Conservation (phyloP, 2,113 vertebrate genomes). For the Stomatorhinus ivindoensis region DNA sequence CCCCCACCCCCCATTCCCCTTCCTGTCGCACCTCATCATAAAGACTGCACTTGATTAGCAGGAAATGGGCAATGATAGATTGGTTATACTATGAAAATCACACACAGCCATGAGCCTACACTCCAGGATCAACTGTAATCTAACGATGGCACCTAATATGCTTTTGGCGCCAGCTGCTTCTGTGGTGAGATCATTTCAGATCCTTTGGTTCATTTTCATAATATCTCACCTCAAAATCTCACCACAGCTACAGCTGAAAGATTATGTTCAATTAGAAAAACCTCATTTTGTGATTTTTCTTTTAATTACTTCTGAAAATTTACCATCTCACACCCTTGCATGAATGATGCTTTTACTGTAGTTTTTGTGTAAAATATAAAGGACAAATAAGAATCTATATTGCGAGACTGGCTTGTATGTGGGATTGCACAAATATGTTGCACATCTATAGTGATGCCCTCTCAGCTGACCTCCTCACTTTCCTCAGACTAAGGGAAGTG, state of each 20-base stretch:
- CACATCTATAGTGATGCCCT: conserved; percentile 16
- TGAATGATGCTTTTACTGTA: conserved; percentile 23
- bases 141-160: not conserved
- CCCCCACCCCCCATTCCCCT: conserved; percentile 22
- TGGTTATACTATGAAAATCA: not conserved
- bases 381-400: not conserved
- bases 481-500: not conserved
- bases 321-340: not conserved
- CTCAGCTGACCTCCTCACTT: conserved; percentile 14
- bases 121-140: not conserved
- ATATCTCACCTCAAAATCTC: not conserved
- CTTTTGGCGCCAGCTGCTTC: not conserved
- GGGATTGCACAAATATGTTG: conserved; percentile 36
- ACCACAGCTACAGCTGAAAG: not conserved
- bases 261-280: not conserved
- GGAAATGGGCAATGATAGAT: not conserved
- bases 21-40: not conserved
- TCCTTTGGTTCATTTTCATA: not conserved
- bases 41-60: conserved; percentile 2
- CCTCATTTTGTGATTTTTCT: conserved; percentile 23
- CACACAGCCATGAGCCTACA: not conserved
- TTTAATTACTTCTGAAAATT: not conserved
- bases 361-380: not conserved
- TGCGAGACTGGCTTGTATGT: conserved; percentile 13
- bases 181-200: not conserved